These are phyloP conservation scores for Goniozus legneri DNA, from an alignment of 1,140 invertebrate genomes.

Conservation along the genomic window DNA sequence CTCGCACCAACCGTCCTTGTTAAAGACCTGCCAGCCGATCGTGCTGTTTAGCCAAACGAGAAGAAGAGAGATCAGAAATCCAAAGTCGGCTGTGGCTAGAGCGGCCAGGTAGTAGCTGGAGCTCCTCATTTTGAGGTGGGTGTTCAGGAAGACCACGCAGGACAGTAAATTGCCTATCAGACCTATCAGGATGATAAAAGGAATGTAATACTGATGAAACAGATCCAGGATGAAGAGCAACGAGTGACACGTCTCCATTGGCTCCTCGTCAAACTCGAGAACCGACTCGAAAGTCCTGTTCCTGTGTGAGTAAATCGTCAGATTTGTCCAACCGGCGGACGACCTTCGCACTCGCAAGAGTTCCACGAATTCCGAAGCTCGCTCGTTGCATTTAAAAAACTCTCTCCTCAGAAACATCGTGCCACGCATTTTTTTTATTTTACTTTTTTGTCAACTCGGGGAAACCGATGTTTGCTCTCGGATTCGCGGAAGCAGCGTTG, in stretches of 20 bases:
- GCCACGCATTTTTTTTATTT: too few species aligned
- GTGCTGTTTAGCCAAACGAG: constrained; percentile 57
- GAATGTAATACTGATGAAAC: constrained; percentile 56
- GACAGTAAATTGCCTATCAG: constrained; percentile 58
- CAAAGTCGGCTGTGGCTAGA: constrained; percentile 56
- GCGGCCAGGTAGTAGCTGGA: constrained; percentile 62
- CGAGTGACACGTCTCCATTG: constrained; percentile 28
- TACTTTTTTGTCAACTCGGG: too few species aligned
- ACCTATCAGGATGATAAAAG: constrained; percentile 56
- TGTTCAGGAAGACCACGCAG: constrained; percentile 59
- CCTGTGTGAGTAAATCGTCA: constrained; percentile 1
- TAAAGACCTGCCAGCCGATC: constrained; percentile 53
- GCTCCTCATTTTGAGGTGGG: constrained; percentile 56
- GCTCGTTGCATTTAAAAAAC: too few species aligned
- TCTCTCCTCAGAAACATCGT: too few species aligned
- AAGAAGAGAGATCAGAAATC: constrained; percentile 54
- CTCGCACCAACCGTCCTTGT: constrained; percentile 59
- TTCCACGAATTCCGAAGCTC: not conserved
- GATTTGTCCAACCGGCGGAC: constrained; percentile 1
- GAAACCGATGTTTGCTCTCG: too few species aligned
- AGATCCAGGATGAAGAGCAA: constrained; percentile 50
- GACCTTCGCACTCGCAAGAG: constrained; percentile 12
- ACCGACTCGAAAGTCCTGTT: constrained; percentile 5
- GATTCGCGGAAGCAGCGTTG: too few species aligned
- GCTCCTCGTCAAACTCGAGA: constrained; percentile 22